Percentiles rank a stretch among this genome's conserved stretches.
Evolutionary conservation across 2,888 invertebrate genomes (phyloP).

Genomic region (Dynastes tityus): DNA sequence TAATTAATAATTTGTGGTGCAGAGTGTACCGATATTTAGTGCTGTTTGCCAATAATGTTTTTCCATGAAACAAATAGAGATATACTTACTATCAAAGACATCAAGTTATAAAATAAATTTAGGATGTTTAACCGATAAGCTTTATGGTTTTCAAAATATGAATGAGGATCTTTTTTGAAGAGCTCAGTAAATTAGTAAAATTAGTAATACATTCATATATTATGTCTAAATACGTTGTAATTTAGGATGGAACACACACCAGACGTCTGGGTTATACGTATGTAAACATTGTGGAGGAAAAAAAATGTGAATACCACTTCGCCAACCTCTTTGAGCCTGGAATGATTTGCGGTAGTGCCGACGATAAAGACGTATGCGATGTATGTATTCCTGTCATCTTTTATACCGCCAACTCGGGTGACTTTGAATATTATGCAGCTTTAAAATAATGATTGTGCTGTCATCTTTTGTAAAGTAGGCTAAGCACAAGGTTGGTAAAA

Average conservation of each 20-base stretch:
- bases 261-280: not conserved
- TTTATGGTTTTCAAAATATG: too few relatives aligned
- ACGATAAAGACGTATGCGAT: conserved; percentile 20
- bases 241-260: conserved; percentile 25
- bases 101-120: too few relatives aligned
- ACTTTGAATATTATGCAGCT: too few relatives aligned
- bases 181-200: not conserved
- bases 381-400: not conserved
- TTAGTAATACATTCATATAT: not conserved
- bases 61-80: too few relatives aligned
- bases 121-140: too few relatives aligned
- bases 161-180: not conserved
- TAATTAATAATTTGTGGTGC: too few relatives aligned
- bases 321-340: not conserved
- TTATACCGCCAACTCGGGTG: not conserved
- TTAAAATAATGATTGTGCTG: too few relatives aligned
- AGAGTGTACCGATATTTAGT: too few relatives aligned
- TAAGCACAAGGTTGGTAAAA: too few relatives aligned
- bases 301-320: not conserved
- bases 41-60: too few relatives aligned
- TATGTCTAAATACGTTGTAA: not conserved
- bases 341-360: conserved; percentile 22
- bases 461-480: too few relatives aligned
- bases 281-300: not conserved
- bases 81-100: too few relatives aligned